Base-by-base conservation (phyloP, 2,797 vertebrate genomes). In the Gymnoscopelus microlampas region DNA sequence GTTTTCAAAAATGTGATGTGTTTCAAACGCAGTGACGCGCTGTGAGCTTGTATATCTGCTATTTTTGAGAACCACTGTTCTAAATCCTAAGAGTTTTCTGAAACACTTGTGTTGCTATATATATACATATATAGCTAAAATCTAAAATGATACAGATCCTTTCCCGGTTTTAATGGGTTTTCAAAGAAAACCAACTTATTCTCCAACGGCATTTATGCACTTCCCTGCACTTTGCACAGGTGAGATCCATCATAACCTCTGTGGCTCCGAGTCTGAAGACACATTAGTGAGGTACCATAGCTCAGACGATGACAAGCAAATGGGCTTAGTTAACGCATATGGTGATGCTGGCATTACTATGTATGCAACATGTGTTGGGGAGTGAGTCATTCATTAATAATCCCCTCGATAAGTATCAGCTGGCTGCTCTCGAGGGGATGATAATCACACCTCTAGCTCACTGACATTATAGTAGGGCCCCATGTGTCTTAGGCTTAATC, bases 311-410 rank as follows among this genome's bases (percentile, higher is more conserved):
- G 67, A 72, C 70, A 73, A 63, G 66, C 77, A 72, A 72, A 79
- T 2, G 12, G 49, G 60, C 67, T 64, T 6, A 44, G 9, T 44
- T 10, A 1, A 65, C 56, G 8, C 66, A 0, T 51, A 60, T 69
- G 62, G 68, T 64, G 39, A 10, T 53, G 3, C 32, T 55, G 44
- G 73, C 72, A 49, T 71, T 11, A 47, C 60, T 1, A 2, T 5
- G 71, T 1, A 2, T 5, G 71, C 72, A 67, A 68, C 57, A 32
- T 69, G 78, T 23, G 77, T 44, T 56, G 12, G 9, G 39, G 8
- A 44, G 8, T 44, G 39, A 24, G 60, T 54, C 73, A 79, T 66
- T 79, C 78, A 77, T 78, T 84, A 77, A 75, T 68, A 60, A 53
- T 54, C 63, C 73, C 39, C 74, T 66, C 49, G 24, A 58, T 50